Evolutionary conservation across 2,888 invertebrate genomes (phyloP).

Genomic region (Tuberolachnus salignus): DNA sequence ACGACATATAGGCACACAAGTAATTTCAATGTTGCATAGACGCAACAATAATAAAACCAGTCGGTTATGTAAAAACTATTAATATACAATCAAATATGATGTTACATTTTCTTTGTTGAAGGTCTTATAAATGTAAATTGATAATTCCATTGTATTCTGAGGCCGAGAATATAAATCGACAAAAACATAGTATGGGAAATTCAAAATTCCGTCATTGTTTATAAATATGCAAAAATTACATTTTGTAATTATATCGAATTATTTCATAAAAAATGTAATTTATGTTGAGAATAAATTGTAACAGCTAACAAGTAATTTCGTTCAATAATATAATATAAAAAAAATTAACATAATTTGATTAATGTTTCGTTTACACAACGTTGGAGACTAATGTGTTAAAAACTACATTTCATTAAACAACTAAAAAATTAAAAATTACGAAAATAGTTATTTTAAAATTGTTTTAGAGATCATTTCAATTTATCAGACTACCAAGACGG

Average conservation of each 20-base stretch:
- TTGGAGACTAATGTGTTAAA: slow-evolving; percentile 18
- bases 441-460: too few relatives aligned
- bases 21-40: slow-evolving; percentile 25
- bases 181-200: slow-evolving; percentile 1
- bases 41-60: slow-evolving; percentile 22
- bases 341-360: background rate
- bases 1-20: slow-evolving; percentile 4
- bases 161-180: background rate
- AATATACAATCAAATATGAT: slow-evolving; percentile 22
- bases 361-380: slow-evolving; percentile 28
- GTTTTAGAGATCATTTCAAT: too few relatives aligned
- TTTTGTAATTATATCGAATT: background rate
- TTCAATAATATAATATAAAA: slow-evolving; percentile 10
- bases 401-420: too few relatives aligned
- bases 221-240: slow-evolving; percentile 7
- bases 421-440: too few relatives aligned
- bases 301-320: background rate
- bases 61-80: slow-evolving; percentile 19
- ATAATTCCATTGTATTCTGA: background rate
- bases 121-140: slow-evolving; percentile 25
- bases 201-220: background rate
- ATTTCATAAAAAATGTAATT: slow-evolving; percentile 4
- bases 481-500: too few relatives aligned
- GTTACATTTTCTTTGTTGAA: slow-evolving; percentile 15
- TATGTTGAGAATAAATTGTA: background rate